phyloP scores from a whole-genome alignment of 2,888 invertebrate species.

The Agriotes lineatus region DNA sequence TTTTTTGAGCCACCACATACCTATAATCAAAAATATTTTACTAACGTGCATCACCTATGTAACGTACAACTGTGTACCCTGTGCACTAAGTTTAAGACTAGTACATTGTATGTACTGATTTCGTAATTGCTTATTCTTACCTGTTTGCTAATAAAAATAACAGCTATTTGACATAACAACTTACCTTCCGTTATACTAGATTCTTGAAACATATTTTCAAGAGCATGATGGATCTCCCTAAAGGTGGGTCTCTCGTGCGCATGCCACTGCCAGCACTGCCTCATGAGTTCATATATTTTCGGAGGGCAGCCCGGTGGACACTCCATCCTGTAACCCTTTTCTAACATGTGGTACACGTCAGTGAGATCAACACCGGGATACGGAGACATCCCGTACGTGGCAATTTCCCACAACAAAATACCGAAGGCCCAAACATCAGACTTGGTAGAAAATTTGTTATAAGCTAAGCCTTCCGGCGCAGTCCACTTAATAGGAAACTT shows the following conservation, averaged over 20 bases:
- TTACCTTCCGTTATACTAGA: conserved; percentile 89
- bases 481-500: conserved; percentile 99
- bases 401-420: conserved; percentile 98
- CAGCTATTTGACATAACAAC: too few relatives aligned
- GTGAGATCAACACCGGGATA: conserved; percentile 99
- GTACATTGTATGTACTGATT: too few relatives aligned
- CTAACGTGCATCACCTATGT: too few relatives aligned
- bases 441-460: conserved; percentile 96
- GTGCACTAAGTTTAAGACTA: too few relatives aligned
- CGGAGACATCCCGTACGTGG: conserved; percentile 98
- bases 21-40: too few relatives aligned
- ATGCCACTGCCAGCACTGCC: conserved; percentile 99
- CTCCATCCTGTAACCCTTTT: conserved; percentile 96
- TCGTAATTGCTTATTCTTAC: too few relatives aligned
- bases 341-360: conserved; percentile 98
- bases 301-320: conserved; percentile 97
- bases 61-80: too few relatives aligned
- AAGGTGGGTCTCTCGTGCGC: conserved; percentile 95
- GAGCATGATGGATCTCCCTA: conserved; percentile 93
- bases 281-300: conserved; percentile 97
- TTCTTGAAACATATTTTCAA: conserved; percentile 98
- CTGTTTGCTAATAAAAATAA: too few relatives aligned
- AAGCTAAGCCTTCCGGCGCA: conserved; percentile 98
- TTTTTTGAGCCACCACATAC: too few relatives aligned
- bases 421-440: conserved; percentile 99